phyloP scores from a whole-genome alignment of 2,113 vertebrate species.

The Engystomops pustulosus region DNA sequence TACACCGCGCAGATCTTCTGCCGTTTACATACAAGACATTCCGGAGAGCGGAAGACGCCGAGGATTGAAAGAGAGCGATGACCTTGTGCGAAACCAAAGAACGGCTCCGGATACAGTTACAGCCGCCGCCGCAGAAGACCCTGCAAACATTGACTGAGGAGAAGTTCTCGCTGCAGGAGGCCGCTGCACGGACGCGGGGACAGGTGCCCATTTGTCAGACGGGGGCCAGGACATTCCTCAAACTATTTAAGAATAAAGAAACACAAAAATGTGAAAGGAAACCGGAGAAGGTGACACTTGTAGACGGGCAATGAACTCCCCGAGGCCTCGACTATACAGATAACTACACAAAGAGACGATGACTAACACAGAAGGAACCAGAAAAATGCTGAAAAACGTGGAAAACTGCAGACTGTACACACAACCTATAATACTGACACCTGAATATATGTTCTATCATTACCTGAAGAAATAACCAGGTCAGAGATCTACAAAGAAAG shows the following conservation, averaged over 20 bases:
- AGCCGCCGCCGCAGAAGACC: background rate
- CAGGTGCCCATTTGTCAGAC: conserved; percentile 33
- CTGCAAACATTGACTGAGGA: conserved; percentile 39
- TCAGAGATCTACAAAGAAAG: background rate
- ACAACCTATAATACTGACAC: background rate
- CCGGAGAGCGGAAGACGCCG: background rate
- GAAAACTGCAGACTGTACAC: too few relatives aligned
- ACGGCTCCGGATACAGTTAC: conserved; percentile 13
- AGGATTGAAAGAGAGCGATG: background rate
- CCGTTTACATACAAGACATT: conserved; percentile 21
- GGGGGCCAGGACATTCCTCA: conserved; percentile 23
- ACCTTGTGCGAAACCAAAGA: conserved; percentile 16
- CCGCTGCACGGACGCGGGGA: background rate
- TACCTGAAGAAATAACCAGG: background rate
- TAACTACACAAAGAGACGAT: background rate
- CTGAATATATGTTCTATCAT: background rate
- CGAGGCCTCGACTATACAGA: background rate
- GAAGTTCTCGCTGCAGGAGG: conserved; percentile 10
- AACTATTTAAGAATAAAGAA: conserved; percentile 32
- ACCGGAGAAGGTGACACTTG: conserved; percentile 17
- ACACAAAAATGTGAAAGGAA: conserved; percentile 7
- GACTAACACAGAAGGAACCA: background rate
- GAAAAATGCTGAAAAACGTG: background rate
- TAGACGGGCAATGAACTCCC: background rate
- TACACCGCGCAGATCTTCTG: background rate